A percentile compares a stretch with the other conserved stretches of the same genome.
Conservation (phyloP, 2,797 vertebrate genomes). For the Aulostomus chinensis region DNA sequence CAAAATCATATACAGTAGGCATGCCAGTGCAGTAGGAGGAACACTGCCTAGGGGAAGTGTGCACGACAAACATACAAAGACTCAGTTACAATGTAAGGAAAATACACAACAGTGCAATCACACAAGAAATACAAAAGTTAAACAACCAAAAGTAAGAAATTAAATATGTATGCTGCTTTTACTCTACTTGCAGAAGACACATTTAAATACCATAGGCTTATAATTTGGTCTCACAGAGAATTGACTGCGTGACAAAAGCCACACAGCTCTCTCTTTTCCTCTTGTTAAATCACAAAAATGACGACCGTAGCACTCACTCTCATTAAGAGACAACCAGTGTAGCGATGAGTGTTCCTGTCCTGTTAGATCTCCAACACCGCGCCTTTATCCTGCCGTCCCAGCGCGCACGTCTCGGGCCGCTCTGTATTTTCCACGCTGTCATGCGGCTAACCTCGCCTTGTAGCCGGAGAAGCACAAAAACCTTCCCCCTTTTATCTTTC, state of each 20-base stretch:
- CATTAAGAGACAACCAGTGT: slow-evolving; percentile 26
- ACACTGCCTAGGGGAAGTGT: slow-evolving; percentile 56
- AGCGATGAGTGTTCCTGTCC: slow-evolving; percentile 45
- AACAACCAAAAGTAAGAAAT: neutral
- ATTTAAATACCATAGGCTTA: too few species aligned
- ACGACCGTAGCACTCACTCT: slow-evolving; percentile 23
- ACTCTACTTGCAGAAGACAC: neutral
- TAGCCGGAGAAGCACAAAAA: slow-evolving; percentile 69
- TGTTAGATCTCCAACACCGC: slow-evolving; percentile 40
- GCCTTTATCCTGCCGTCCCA: slow-evolving; percentile 25
- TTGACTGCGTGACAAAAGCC: slow-evolving; percentile 2
- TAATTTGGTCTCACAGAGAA: too few species aligned
- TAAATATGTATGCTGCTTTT: neutral
- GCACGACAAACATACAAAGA: slow-evolving; percentile 42
- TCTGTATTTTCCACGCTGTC: slow-evolving; percentile 47
- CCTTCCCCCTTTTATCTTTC: slow-evolving; percentile 86
- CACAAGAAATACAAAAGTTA: slow-evolving; percentile 10
- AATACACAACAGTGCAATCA: slow-evolving; percentile 3
- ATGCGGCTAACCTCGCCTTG: slow-evolving; percentile 54
- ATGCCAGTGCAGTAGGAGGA: slow-evolving; percentile 59
- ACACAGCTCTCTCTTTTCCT: slow-evolving; percentile 2
- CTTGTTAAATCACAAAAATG: slow-evolving; percentile 12
- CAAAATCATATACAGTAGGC: slow-evolving; percentile 65
- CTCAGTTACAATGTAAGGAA: slow-evolving; percentile 16
- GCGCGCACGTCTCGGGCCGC: slow-evolving; percentile 35